Conservation (phyloP, 2,888 invertebrate genomes). For the Sisyra terminalis region DNA sequence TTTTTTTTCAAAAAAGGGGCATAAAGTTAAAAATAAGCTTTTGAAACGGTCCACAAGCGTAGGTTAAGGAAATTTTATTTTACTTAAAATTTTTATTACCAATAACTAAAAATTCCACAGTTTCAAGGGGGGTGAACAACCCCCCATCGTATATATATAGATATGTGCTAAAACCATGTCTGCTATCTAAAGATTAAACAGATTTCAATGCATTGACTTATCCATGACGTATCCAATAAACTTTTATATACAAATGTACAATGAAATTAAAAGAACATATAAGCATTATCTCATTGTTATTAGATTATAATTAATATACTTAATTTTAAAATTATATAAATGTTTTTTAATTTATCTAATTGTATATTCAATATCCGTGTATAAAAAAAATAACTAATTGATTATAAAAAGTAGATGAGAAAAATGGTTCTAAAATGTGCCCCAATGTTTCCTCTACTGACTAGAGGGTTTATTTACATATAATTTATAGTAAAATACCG, state of each 20-base stretch:
- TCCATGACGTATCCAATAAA: too few relatives aligned
- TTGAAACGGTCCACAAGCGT: too few relatives aligned
- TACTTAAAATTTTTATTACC: too few relatives aligned
- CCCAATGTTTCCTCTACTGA: slow-evolving; percentile 2
- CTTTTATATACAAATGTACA: too few relatives aligned
- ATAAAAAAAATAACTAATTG: slow-evolving; percentile 1
- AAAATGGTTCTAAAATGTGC: slow-evolving; percentile 7
- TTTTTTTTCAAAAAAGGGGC: too few relatives aligned
- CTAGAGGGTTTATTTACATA: neutral
- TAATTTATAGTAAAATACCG: neutral
- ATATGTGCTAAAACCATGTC: too few relatives aligned
- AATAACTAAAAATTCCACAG: neutral
- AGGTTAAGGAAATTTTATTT: too few relatives aligned
- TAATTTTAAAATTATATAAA: neutral
- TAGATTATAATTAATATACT: neutral
- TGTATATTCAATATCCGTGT: neutral
- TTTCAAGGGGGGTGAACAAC: too few relatives aligned
- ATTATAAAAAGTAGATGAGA: neutral
- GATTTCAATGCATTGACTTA: too few relatives aligned
- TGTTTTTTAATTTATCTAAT: slow-evolving; percentile 1
- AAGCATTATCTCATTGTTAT: neutral
- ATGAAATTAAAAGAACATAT: neutral
- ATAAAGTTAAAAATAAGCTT: too few relatives aligned
- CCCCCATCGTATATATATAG: too few relatives aligned
- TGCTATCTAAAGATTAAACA: too few relatives aligned